Conservation (phyloP, 1,140 invertebrate genomes). For the Nymphalis io region DNA sequence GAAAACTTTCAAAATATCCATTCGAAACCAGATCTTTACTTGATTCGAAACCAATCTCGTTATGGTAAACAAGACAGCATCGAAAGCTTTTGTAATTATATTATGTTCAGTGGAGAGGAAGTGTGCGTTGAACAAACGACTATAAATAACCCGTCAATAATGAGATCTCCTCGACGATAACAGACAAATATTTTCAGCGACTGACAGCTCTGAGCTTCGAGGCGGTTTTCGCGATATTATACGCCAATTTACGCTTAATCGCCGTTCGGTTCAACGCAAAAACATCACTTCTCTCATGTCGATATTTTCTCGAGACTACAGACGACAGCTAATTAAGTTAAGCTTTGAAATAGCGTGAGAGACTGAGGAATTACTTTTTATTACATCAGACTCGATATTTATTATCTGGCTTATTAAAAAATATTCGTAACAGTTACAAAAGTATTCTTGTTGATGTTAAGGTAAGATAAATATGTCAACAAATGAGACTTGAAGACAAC, state of each 20-base stretch:
- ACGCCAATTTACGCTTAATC: conserved; percentile 49
- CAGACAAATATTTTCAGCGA: conserved; percentile 36
- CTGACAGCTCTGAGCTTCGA: conserved; percentile 30
- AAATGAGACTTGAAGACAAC: not conserved
- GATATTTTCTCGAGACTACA: conserved; percentile 35
- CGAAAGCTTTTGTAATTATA: conserved; percentile 29
- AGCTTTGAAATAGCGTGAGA: conserved; percentile 41
- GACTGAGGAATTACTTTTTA: conserved; percentile 10
- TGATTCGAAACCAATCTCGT: conserved; percentile 13
- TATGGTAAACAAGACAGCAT: conserved; percentile 20
- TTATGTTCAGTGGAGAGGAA: conserved; percentile 23
- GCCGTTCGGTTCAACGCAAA: conserved; percentile 34
- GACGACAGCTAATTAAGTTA: conserved; percentile 52
- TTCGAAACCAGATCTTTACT: not conserved
- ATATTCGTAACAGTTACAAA: not conserved
- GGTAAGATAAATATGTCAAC: not conserved
- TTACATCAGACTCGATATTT: not conserved
- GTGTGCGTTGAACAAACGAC: conserved; percentile 29
- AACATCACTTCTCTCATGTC: conserved; percentile 44
- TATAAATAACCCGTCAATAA: conserved; percentile 39
- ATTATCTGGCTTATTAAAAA: not conserved
- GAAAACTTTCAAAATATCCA: not conserved
- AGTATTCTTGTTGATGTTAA: not conserved
- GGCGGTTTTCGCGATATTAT: conserved; percentile 33
- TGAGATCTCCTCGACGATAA: conserved; percentile 36